Percentiles rank a stretch among this genome's conserved stretches.
phyloP scores from a whole-genome alignment of 2,797 vertebrate species.

The Premnoplex brunnescens region DNA sequence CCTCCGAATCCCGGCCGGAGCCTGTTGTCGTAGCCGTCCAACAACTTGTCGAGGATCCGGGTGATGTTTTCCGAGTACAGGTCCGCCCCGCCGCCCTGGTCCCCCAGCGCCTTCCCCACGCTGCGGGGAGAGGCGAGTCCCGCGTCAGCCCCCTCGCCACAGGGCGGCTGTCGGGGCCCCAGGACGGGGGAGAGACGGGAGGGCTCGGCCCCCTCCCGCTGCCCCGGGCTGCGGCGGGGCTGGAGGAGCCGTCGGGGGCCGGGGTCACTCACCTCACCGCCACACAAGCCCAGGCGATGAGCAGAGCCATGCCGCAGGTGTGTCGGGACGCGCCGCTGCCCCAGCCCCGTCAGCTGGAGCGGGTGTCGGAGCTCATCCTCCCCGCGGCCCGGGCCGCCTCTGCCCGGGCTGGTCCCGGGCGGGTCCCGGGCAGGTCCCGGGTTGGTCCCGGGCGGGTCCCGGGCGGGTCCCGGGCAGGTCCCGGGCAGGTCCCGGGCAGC shows the following conservation, averaged over 20 bases:
- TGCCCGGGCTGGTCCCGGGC: too few species aligned
- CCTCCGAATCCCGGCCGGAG: conserved; percentile 94
- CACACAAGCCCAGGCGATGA: conserved; percentile 83
- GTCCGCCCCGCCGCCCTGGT: conserved; percentile 73
- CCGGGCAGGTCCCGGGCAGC: too few species aligned
- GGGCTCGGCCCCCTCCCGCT: neutral
- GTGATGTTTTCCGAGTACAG: conserved; percentile 92
- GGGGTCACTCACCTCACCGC: conserved; percentile 82
- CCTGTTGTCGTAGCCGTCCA: conserved; percentile 96
- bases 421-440: too few species aligned
- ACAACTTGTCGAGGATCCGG: conserved; percentile 89
- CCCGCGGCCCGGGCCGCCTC: neutral
- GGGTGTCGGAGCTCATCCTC: conserved; percentile 72
- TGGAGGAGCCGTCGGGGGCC: neutral
- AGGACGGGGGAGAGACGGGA: too few species aligned
- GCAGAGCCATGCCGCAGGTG: conserved; percentile 81
- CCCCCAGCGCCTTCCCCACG: conserved; percentile 74
- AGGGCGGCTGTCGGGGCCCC: too few species aligned
- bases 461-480: too few species aligned
- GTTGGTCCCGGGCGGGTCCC: too few species aligned
- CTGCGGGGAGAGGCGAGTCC: conserved; percentile 74
- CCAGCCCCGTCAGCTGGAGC: conserved; percentile 77
- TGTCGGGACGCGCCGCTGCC: conserved; percentile 60
- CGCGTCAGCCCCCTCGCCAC: neutral
- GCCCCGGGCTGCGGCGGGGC: neutral